phyloP scores from a whole-genome alignment of 2,113 vertebrate genomes.

The Lucifuga dentata region DNA sequence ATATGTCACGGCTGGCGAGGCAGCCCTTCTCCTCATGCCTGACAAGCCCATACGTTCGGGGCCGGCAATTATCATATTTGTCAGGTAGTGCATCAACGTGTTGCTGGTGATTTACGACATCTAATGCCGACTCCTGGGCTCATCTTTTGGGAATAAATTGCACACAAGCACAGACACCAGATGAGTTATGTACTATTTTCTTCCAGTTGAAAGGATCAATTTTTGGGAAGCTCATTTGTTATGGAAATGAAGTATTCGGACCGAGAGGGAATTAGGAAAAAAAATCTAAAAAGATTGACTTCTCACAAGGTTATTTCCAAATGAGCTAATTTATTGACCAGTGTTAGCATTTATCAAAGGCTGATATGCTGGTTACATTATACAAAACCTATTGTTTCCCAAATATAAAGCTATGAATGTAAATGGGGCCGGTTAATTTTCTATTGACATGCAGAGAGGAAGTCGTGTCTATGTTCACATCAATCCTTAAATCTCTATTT shows the following conservation, averaged over 20 bases:
- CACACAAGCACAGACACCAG: slow-evolving; percentile 57
- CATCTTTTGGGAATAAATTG: slow-evolving; percentile 79
- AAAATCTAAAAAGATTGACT: slow-evolving; percentile 67
- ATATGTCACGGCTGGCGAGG: slow-evolving; percentile 78
- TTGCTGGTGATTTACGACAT: slow-evolving; percentile 75
- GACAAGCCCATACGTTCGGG: slow-evolving; percentile 77
- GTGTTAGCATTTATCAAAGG: slow-evolving; percentile 51
- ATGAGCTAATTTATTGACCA: slow-evolving; percentile 73
- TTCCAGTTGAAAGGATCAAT: slow-evolving; percentile 77
- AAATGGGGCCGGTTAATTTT: not conserved
- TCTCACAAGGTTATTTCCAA: slow-evolving; percentile 75
- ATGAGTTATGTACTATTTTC: slow-evolving; percentile 82
- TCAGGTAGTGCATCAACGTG: slow-evolving; percentile 75
- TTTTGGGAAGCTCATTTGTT: slow-evolving; percentile 68
- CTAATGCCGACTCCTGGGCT: slow-evolving; percentile 68
- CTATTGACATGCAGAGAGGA: not conserved
- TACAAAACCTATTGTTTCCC: slow-evolving; percentile 24
- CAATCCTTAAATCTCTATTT: slow-evolving; percentile 6
- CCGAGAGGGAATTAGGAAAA: slow-evolving; percentile 49
- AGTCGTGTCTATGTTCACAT: not conserved
- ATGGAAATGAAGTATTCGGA: slow-evolving; percentile 74
- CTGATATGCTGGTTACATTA: slow-evolving; percentile 45
- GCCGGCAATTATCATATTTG: slow-evolving; percentile 80
- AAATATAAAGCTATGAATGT: slow-evolving; percentile 14
- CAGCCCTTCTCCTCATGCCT: slow-evolving; percentile 65